A percentile compares a stretch with the other conserved stretches of the same genome.
Evolutionary conservation across 2,113 vertebrate genomes (phyloP).

Genomic region (Colistium nudipinnis): DNA sequence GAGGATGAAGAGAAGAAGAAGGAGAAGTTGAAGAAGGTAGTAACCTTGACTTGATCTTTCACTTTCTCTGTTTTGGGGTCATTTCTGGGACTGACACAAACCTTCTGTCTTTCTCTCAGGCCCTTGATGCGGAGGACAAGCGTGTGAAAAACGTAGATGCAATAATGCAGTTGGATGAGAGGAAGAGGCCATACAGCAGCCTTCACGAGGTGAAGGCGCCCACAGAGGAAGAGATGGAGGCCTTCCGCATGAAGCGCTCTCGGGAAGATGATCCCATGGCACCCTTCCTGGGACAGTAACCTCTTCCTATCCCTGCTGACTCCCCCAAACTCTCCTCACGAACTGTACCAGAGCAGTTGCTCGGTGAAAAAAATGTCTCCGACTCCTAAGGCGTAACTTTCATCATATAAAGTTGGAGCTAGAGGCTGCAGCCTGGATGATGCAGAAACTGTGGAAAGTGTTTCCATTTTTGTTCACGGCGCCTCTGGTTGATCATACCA

Average conservation of each 20-base stretch:
- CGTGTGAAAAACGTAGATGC: conserved; percentile 89
- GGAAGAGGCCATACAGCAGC: conserved; percentile 92
- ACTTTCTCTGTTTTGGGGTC: background rate
- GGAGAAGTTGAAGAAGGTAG: conserved; percentile 94
- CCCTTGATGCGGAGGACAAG: conserved; percentile 93
- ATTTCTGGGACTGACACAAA: background rate
- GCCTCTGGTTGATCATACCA: too few relatives aligned
- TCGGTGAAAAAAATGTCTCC: conserved; percentile 8
- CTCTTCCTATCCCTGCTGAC: background rate
- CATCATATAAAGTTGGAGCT: too few relatives aligned
- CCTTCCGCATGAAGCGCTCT: conserved; percentile 93
- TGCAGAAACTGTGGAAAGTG: conserved; percentile 16
- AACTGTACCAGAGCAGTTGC: conserved; percentile 30
- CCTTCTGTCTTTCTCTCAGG: conserved; percentile 75
- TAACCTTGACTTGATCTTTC: background rate
- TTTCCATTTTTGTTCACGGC: conserved; percentile 15
- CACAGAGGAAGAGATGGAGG: conserved; percentile 98
- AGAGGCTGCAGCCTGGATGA: too few relatives aligned
- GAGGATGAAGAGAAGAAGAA: conserved; percentile 94
- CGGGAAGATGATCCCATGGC: conserved; percentile 96
- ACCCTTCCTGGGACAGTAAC: conserved; percentile 89
- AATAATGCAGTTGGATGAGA: conserved; percentile 92
- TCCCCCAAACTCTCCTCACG: background rate
- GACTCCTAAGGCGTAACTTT: too few relatives aligned
- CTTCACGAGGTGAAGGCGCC: conserved; percentile 89